Evolutionary conservation across 2,113 vertebrate species (phyloP).

Genomic region (Cephalophus harveyi): DNA sequence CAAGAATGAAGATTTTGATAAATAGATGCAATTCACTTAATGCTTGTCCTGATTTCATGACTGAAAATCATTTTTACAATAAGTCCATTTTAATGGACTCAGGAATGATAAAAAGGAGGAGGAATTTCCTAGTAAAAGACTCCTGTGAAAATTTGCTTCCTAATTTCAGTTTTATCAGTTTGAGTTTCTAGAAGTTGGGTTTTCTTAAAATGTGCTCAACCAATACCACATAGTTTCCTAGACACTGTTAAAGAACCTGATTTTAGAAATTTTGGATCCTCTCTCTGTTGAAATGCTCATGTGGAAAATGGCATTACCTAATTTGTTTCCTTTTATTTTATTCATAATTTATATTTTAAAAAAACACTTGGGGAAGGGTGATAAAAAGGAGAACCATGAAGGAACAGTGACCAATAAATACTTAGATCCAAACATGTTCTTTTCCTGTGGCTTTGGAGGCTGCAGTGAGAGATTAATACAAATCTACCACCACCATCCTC

Average conservation of each 20-base stretch:
- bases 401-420: background rate
- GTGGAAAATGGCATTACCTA: background rate
- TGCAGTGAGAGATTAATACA: background rate
- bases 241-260: background rate
- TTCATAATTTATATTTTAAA: background rate
- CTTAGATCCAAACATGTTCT: background rate
- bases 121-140: conserved; percentile 14
- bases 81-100: conserved; percentile 1
- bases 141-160: conserved; percentile 19
- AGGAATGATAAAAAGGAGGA: background rate
- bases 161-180: conserved; percentile 27
- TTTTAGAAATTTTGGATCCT: background rate
- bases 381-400: background rate
- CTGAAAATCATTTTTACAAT: background rate
- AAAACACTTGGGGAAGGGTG: background rate
- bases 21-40: background rate
- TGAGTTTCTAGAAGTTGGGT: background rate
- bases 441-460: background rate
- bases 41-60: background rate
- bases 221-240: background rate
- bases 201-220: background rate
- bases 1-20: background rate
- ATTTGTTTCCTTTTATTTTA: conserved; percentile 19
- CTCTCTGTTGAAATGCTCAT: background rate
- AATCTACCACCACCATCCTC: background rate